Conservation (phyloP, 2,797 vertebrate species). For the Sebastes steindachneri region DNA sequence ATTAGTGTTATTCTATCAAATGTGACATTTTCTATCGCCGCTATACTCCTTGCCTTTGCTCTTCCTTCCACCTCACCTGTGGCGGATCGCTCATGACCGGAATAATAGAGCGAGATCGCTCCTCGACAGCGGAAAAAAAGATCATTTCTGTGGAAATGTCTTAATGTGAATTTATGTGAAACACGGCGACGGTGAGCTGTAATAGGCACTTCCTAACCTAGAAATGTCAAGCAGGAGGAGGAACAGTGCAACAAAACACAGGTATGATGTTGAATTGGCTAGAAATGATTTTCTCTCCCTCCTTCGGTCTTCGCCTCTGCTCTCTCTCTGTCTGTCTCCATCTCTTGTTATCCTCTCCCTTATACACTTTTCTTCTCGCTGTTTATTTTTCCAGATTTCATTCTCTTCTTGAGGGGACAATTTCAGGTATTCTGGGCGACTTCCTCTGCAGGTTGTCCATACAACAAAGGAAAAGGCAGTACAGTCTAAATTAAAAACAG, state of each 20-base stretch:
- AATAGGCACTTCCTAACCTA: constrained; percentile 75
- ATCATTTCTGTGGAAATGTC: constrained; percentile 67
- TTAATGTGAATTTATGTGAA: constrained; percentile 79
- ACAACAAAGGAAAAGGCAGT: constrained; percentile 20
- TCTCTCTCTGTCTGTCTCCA: constrained; percentile 12
- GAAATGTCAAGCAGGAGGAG: constrained; percentile 77
- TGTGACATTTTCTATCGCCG: constrained; percentile 75
- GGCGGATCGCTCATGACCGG: constrained; percentile 56
- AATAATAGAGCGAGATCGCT: constrained; percentile 66
- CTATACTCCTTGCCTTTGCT: constrained; percentile 14
- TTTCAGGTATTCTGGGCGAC: constrained; percentile 36
- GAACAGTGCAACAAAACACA: constrained; percentile 68
- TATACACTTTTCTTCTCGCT: neutral
- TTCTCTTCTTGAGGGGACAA: constrained; percentile 34
- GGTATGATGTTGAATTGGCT: constrained; percentile 67
- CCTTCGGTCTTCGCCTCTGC: constrained; percentile 24
- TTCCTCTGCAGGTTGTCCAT: constrained; percentile 16
- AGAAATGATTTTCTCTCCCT: constrained; percentile 45
- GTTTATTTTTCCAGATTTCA: constrained; percentile 44
- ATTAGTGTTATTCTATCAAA: constrained; percentile 74
- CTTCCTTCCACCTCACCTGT: constrained; percentile 65
- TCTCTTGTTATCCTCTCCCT: constrained; percentile 23
- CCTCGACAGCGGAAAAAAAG: constrained; percentile 59
- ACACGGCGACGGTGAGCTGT: constrained; percentile 67
- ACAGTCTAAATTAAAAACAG: neutral